These are phyloP conservation scores for Crambe crambe DNA, from an alignment of 37 sponge, comb jelly and placozoan species.

Conservation along the genomic window DNA sequence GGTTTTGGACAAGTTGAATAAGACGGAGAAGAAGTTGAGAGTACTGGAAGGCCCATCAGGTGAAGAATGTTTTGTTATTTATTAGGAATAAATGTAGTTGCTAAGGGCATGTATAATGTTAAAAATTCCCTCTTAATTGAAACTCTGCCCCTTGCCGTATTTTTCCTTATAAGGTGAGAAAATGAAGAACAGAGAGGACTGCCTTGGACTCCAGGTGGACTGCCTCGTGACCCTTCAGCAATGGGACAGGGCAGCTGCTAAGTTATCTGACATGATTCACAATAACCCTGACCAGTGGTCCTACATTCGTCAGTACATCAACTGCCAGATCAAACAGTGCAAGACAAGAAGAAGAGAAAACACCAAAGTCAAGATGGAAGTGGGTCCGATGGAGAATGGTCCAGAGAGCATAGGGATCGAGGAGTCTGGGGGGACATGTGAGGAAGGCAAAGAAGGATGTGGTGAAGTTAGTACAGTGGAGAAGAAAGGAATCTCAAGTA, in stretches of 20 bases:
- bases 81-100: too few species aligned
- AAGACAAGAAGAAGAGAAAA: background rate
- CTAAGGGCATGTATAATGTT: background rate
- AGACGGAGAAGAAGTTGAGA: constrained; percentile 50
- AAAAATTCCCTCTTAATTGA: background rate
- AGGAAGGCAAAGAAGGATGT: constrained; percentile 4
- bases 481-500: background rate
- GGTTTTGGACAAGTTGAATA: constrained; percentile 59
- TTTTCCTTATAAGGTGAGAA: constrained; percentile 35
- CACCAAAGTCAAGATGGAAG: background rate
- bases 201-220: constrained; percentile 29
- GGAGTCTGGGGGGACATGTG: background rate
- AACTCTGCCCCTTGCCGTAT: too few species aligned
- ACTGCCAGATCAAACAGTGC: constrained; percentile 38
- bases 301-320: constrained; percentile 40
- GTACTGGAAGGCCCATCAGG: constrained; percentile 50
- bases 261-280: constrained; percentile 4
- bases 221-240: constrained; percentile 31
- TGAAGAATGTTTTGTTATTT: constrained; percentile 3
- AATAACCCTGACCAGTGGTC: constrained; percentile 70
- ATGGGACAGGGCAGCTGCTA: constrained; percentile 33
- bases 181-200: constrained; percentile 48
- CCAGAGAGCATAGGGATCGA: background rate
- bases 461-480: background rate
- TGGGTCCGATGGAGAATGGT: constrained; percentile 3